Conservation (phyloP, 2,113 vertebrate genomes). For the Gavia stellata region DNA sequence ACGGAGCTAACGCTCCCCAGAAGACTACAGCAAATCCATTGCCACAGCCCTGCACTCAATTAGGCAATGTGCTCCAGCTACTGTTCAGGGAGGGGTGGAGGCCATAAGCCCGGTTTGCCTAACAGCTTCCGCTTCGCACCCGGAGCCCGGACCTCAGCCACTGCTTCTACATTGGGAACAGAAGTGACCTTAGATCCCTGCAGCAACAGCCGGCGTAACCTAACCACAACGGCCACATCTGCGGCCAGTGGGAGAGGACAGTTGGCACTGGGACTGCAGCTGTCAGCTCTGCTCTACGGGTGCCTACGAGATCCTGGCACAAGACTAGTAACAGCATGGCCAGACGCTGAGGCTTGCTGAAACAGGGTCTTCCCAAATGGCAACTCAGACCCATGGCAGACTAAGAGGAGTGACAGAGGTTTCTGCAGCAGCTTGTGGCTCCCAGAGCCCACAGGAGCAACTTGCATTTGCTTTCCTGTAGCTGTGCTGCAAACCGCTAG, state of each 20-base stretch:
- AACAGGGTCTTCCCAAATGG: neutral
- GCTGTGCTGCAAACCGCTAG: neutral
- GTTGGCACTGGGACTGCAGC: neutral
- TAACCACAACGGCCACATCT: neutral
- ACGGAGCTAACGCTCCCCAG: neutral
- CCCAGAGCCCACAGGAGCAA: neutral
- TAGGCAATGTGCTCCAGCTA: slow-evolving; percentile 2
- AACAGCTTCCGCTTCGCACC: neutral
- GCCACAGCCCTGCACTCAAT: slow-evolving; percentile 2
- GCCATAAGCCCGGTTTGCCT: neutral
- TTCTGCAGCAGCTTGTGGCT: neutral
- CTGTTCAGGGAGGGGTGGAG: neutral
- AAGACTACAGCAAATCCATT: slow-evolving; percentile 28
- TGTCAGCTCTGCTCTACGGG: neutral
- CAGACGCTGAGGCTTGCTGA: neutral
- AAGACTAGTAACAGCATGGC: neutral
- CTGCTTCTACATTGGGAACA: neutral
- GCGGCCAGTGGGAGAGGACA: fast-evolving
- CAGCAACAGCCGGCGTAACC: neutral
- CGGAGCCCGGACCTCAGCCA: neutral
- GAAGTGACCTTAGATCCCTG: neutral
- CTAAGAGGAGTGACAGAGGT: neutral
- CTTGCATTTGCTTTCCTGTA: neutral
- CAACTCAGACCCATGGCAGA: neutral
- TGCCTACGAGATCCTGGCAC: neutral